Evolutionary conservation across 2,888 invertebrate species (phyloP).

Genomic region (Tetragnatha montana): DNA sequence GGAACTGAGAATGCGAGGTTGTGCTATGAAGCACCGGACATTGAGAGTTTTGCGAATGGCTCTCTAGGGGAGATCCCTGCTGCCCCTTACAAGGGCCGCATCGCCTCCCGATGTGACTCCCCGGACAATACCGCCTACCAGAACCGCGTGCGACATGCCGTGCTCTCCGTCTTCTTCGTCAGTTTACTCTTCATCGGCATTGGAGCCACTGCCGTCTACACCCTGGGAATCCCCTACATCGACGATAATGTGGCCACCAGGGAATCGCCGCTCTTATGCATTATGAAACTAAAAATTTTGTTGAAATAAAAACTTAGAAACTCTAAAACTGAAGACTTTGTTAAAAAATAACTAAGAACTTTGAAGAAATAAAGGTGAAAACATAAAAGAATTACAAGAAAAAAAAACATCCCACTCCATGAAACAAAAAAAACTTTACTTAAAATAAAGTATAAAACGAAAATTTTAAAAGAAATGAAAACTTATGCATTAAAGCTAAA

Average conservation of each 20-base stretch:
- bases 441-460: too few relatives aligned
- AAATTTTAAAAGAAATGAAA: too few relatives aligned
- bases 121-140: slow-evolving; percentile 69
- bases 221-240: slow-evolving; percentile 93
- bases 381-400: too few relatives aligned
- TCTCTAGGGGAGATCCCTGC: slow-evolving; percentile 18
- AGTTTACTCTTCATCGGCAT: slow-evolving; percentile 92
- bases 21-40: slow-evolving; percentile 70
- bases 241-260: slow-evolving; percentile 94
- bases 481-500: too few relatives aligned
- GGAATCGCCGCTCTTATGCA: slow-evolving; percentile 92
- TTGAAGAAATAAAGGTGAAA: too few relatives aligned
- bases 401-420: too few relatives aligned
- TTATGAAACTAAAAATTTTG: too few relatives aligned
- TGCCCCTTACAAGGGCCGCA: slow-evolving; percentile 61
- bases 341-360: too few relatives aligned
- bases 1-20: slow-evolving; percentile 70
- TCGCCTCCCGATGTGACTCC: slow-evolving; percentile 57
- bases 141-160: slow-evolving; percentile 77
- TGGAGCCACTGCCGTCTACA: slow-evolving; percentile 95
- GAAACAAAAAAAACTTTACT: too few relatives aligned
- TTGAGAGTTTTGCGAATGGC: slow-evolving; percentile 31
- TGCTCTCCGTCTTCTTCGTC: slow-evolving; percentile 90
- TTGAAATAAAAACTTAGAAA: too few relatives aligned
- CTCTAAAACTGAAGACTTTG: too few relatives aligned